phyloP scores from a whole-genome alignment of 2,888 invertebrate genomes.

The Diaprepes abbreviatus region DNA sequence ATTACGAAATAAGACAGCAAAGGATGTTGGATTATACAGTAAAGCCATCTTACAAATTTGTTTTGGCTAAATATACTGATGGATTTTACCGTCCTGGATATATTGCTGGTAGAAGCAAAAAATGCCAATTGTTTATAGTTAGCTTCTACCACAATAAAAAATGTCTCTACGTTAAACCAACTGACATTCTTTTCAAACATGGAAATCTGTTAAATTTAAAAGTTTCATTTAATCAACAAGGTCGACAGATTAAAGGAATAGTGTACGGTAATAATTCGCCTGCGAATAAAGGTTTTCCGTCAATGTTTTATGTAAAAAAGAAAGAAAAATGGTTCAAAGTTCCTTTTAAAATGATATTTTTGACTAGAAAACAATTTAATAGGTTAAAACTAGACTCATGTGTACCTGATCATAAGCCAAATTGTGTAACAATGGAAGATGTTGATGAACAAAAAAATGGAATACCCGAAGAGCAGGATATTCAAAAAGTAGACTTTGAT shows the following conservation, averaged over 20 bases:
- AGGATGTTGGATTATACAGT: slow-evolving; percentile 50
- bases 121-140: slow-evolving; percentile 49
- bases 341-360: slow-evolving; percentile 51
- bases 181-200: slow-evolving; percentile 53
- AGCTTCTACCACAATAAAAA: slow-evolving; percentile 53
- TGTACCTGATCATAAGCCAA: not conserved
- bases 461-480: slow-evolving; percentile 49
- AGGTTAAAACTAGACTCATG: slow-evolving; percentile 36
- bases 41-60: slow-evolving; percentile 51
- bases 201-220: slow-evolving; percentile 53
- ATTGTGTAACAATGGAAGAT: not conserved
- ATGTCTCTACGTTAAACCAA: slow-evolving; percentile 49
- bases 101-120: slow-evolving; percentile 51
- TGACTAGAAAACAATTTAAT: slow-evolving; percentile 53
- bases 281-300: slow-evolving; percentile 53
- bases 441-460: not conserved
- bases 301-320: slow-evolving; percentile 52
- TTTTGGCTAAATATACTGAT: slow-evolving; percentile 52
- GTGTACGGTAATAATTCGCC: slow-evolving; percentile 57
- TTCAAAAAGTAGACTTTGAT: not conserved
- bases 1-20: slow-evolving; percentile 18
- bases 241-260: slow-evolving; percentile 46
- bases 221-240: slow-evolving; percentile 50
- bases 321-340: slow-evolving; percentile 51
- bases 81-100: slow-evolving; percentile 50